Evolutionary conservation across 2,797 vertebrate genomes (phyloP), one percentile per base, ranked within the genome.

Genomic region (Jordanella pulchra): DNA sequence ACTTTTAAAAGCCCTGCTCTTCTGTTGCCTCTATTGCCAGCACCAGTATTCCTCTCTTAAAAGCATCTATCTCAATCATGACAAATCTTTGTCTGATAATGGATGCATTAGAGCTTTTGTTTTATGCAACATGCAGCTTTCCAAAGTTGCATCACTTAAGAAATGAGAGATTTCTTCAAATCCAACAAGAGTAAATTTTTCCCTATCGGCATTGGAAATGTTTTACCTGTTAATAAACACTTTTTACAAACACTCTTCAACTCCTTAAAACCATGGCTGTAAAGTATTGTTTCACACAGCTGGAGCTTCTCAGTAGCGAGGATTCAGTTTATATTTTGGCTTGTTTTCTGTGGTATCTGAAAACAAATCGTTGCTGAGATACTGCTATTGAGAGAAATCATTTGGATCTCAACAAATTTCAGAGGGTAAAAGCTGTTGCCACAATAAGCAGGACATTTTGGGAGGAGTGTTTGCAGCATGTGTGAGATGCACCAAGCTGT

Each of bases 1-100:
- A 68, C 45, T 78, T 87, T 83, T 79, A 87, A 89, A 89, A 87
- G 72, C 80, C 64, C 39, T 25, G 53, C 66, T 83, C 45, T 69
- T 72, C 65, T 78, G 48, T 76, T 58, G 76, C 73, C 70, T 84
- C 73, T 64, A 66, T 65, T 73, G 64, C 67, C 80, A 76, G 74
- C 76, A 47, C 87, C 73, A 75, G 83, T 74, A 21, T 77, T 71
- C 60, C 1, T 0, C 23, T 53, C 67, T 76, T 71, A 30, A 10
- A 63, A 69, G 53, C 73, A 72, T 75, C 56, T 51, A 39, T 74
- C 78, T 75, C 75, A 79, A 39, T 67, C 67, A 35, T 17, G 56
- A 35, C 51, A 35, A n/a, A 27, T 65, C 44, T 12, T 56, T 76
- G 39, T 75, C 71, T 1, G 47, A 63, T 65, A 61, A 69, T 65